Evolutionary conservation across 92 coral and sea anemone species (phyloP).

Genomic region (Anthopleura xanthogrammica): DNA sequence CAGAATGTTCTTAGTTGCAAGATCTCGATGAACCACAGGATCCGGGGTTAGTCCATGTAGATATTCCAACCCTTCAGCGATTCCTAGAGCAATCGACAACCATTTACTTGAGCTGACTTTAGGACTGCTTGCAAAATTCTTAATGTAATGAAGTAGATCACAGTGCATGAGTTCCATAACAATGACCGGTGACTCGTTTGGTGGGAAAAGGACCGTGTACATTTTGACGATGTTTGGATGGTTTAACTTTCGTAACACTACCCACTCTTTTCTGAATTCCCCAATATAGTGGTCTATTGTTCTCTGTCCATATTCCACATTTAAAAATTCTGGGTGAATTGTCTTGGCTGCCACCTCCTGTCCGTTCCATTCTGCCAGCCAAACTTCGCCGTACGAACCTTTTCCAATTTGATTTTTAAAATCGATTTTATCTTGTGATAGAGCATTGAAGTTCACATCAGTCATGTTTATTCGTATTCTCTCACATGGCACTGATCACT

Average conservation of each 20-base stretch:
- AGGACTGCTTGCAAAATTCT: constrained; percentile 44
- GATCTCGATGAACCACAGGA: constrained; percentile 71
- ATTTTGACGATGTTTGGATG: constrained; percentile 77
- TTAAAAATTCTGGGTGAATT: constrained; percentile 50
- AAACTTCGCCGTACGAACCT: background rate
- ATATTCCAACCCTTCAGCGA: constrained; percentile 63
- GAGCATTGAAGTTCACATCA: constrained; percentile 74
- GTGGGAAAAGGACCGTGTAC: constrained; percentile 59
- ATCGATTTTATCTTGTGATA: background rate
- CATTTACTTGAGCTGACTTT: constrained; percentile 41
- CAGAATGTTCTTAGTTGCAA: constrained; percentile 73
- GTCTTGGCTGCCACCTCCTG: constrained; percentile 67
- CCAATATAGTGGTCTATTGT: constrained; percentile 36
- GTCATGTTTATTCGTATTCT: background rate
- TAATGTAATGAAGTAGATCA: constrained; percentile 55
- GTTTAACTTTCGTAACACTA: constrained; percentile 42
- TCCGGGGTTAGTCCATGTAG: constrained; percentile 45
- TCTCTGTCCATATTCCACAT: constrained; percentile 33
- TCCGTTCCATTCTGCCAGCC: constrained; percentile 58
- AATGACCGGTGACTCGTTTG: constrained; percentile 59
- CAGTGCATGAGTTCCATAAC: constrained; percentile 69
- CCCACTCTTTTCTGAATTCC: constrained; percentile 65
- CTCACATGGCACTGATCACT: no score
- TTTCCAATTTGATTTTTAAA: background rate
- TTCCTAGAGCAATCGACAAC: constrained; percentile 49